Percentiles rank a stretch among this genome's conserved stretches.
phyloP scores from a whole-genome alignment of 2,113 vertebrate species.

The Paraplagusia blochii region DNA sequence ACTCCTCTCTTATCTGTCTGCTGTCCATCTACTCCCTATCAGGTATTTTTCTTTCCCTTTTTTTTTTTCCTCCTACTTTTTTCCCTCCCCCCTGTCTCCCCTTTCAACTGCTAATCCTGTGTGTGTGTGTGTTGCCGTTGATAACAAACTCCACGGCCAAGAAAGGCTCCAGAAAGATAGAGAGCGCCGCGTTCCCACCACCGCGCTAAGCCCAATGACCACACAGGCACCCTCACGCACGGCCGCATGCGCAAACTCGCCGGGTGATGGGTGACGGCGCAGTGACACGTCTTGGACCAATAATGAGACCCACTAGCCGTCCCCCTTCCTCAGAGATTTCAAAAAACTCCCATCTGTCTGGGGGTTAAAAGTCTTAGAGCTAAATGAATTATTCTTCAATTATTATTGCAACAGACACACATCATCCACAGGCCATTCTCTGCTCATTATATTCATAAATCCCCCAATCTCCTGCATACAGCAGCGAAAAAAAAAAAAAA shows the following conservation, averaged over 20 bases:
- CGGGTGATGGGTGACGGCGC: slow-evolving; percentile 40
- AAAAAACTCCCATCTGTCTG: slow-evolving; percentile 58
- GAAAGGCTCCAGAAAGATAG: slow-evolving; percentile 60
- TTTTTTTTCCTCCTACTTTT: slow-evolving; percentile 15
- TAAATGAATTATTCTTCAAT: slow-evolving; percentile 75
- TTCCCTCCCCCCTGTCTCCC: slow-evolving; percentile 11
- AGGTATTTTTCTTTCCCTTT: slow-evolving; percentile 34
- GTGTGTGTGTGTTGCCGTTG: slow-evolving; percentile 68
- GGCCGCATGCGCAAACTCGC: not conserved
- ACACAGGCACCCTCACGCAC: slow-evolving; percentile 20
- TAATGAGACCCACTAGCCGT: slow-evolving; percentile 63
- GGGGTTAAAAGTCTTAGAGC: slow-evolving; percentile 63
- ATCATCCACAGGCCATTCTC: slow-evolving; percentile 61
- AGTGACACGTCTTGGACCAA: slow-evolving; percentile 49
- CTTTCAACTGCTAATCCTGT: slow-evolving; percentile 64
- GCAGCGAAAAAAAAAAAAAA: slow-evolving; percentile 59
- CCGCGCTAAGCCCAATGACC: slow-evolving; percentile 59
- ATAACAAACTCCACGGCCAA: slow-evolving; percentile 68
- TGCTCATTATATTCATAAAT: slow-evolving; percentile 72
- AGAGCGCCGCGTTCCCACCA: slow-evolving; percentile 44
- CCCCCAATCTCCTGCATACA: slow-evolving; percentile 69
- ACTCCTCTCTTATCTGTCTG: slow-evolving; percentile 55
- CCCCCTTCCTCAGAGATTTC: slow-evolving; percentile 61
- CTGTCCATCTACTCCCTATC: slow-evolving; percentile 61
- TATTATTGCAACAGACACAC: slow-evolving; percentile 61